These are phyloP conservation scores for Chroicocephalus ridibundus DNA, from an alignment of 2,113 vertebrate species.

Conservation along the genomic window DNA sequence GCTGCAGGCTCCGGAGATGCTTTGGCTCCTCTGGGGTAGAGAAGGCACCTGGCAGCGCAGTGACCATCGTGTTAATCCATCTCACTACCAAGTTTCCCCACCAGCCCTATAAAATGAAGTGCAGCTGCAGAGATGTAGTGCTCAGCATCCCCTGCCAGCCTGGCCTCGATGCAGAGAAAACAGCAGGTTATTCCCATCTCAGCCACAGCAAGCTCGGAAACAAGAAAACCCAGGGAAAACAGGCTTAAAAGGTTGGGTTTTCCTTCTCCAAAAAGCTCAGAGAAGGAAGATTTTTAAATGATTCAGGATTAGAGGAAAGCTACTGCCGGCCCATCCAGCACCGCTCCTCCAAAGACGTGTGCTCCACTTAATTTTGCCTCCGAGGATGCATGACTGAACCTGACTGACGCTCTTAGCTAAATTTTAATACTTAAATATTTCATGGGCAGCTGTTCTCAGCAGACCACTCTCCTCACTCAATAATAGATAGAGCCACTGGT, in stretches of 20 bases:
- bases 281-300: not conserved
- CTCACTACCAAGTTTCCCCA: not conserved
- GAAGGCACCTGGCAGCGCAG: not conserved
- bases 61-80: not conserved
- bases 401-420: constrained; percentile 33
- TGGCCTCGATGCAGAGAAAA: not conserved
- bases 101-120: not conserved
- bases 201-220: not conserved
- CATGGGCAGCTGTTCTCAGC: constrained; percentile 62
- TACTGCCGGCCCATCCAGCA: not conserved
- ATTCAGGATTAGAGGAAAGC: constrained; percentile 7
- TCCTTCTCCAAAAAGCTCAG: not conserved
- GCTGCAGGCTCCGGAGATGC: not conserved
- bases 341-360: not conserved
- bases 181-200: not conserved
- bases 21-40: not conserved
- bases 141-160: not conserved
- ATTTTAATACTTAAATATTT: constrained; percentile 70
- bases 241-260: not conserved
- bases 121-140: not conserved
- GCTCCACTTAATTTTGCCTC: constrained; percentile 33
- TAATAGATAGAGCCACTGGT: constrained; percentile 57
- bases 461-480: constrained; percentile 47
- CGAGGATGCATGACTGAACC: constrained; percentile 26
- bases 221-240: not conserved